Base-by-base conservation (phyloP, 2,113 vertebrate genomes). In the Macquaria ambigua region DNA sequence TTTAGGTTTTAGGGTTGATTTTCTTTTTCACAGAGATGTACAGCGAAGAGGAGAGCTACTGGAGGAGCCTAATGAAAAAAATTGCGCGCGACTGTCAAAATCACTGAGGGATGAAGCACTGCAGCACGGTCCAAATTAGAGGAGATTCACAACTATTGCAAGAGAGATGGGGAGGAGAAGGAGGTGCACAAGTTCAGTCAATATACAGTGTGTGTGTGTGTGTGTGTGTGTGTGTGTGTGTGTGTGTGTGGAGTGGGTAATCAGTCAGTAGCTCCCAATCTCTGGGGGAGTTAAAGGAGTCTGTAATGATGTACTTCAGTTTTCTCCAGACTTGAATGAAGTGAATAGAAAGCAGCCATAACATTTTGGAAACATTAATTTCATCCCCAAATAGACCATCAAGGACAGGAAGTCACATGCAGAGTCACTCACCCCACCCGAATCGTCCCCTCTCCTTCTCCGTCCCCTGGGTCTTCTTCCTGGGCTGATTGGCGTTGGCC, bases 401-500 rank as follows among this genome's bases (percentile, higher is more conserved):
- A 41, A 78, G 12, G 55, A 68, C 56, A 84, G 59, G 28, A 41
- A 10, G 59, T 63, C 20, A 16, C 50, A 56, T 41, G n/a, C 31
- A 43, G 55, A 11, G 18, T 41, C 50, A 89, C 95, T 95, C 89
- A 96, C 96, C 93, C 96, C 96, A 96, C 11, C 95, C 96, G 2
- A 96, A 96, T 39, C 88, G 90, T 4, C 95, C 94, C 85, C 95
- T 89, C 88, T 96, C 96, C 75, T 95, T 93, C 77, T 95, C 95
- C 8, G 52, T 53, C 71, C 81, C 95, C 59, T 76, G 92, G 1
- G 39, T 53, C 80, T 96, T 96, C 92, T 95, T 95, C 41, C 90
- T 75, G 52, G 11, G 80, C 85, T 93, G 90, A 34, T 94, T 94
- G 81, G 92, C 95, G 3, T 87, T 90, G 48, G 93, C 94, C 74